These are phyloP conservation scores for Oryzias woworae DNA, from an alignment of 2,113 vertebrate species.

Conservation along the genomic window DNA sequence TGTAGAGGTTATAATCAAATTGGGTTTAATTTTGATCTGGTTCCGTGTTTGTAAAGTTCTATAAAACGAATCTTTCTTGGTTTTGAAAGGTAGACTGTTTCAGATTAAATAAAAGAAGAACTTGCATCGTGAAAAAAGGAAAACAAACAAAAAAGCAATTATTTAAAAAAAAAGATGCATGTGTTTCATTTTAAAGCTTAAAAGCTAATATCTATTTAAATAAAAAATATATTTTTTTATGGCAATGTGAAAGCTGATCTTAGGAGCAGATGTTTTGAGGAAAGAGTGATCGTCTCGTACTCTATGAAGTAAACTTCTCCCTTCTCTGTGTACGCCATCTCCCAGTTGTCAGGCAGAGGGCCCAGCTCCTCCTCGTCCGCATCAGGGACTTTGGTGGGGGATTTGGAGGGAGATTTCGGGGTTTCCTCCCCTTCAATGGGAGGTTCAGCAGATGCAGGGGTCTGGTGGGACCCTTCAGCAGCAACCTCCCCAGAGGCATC, in stretches of 20 bases:
- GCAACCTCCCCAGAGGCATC: conserved; percentile 88
- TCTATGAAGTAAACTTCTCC: conserved; percentile 99
- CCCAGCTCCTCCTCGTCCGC: conserved; percentile 88
- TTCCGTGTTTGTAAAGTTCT: too few species aligned
- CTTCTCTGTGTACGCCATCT: conserved; percentile 99
- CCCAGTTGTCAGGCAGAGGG: conserved; percentile 96
- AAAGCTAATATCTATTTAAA: too few species aligned
- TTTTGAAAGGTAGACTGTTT: too few species aligned
- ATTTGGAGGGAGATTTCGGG: conserved; percentile 80
- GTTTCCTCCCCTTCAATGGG: conserved; percentile 85
- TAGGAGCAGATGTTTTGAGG: neutral
- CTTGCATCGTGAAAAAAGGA: too few species aligned
- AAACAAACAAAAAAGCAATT: too few species aligned
- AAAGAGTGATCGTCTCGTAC: conserved; percentile 74
- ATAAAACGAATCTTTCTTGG: too few species aligned
- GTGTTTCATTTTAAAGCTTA: too few species aligned
- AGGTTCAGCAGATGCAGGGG: conserved; percentile 84
- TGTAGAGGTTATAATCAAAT: too few species aligned
- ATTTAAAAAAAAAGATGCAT: too few species aligned
- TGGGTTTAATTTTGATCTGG: too few species aligned
- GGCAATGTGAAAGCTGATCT: neutral
- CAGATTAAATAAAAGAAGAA: too few species aligned
- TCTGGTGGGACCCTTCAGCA: conserved; percentile 80
- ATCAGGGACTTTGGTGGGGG: conserved; percentile 84
- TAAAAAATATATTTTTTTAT: too few species aligned